Evolutionary conservation across 2,797 vertebrate species (phyloP), one percentile per base, ranked within the genome.

Genomic region (Uromys caudimaculatus): DNA sequence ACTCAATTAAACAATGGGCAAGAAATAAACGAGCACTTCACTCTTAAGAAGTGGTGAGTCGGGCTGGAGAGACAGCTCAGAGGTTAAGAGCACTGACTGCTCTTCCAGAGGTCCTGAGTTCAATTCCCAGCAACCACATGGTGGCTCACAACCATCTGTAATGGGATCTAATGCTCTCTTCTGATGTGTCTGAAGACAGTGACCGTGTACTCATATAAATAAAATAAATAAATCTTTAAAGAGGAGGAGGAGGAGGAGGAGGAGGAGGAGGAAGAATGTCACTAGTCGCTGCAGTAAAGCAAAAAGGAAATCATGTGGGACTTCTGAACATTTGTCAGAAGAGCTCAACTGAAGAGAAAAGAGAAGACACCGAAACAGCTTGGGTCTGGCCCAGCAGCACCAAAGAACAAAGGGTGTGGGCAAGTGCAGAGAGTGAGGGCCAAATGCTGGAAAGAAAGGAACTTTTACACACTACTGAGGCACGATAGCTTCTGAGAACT

Each of bases 1-100:
- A 69, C 9, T 32, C 78, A 84, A 58, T 10, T 91, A 60, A 90
- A 93, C 94, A 93, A 88, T 64, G 23, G 11, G 38, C 76, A 87
- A 12, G 79, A 58, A 5, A 44, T 52, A 11, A 86, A 95, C 0
- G 54, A 47, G 7, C 0, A 67, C 32, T 67, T 89, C 7, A 60
- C 27, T 11, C 58, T 54, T 47, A 23, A 16, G 19, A 75, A 92
- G 87, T 50, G 73, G 38, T 52, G 52, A 52, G 52, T 52, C 44
- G 44, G 44, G 44, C 44, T 44, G 44, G 44, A 44, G 44, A 44
- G 44, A 44, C 6, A 6, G 44, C 44, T 44, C 44, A 44, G 44
- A 3, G 44, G 44, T 44, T 44, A 44, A 44, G 44, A 44, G 44
- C 44, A 44, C 44, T 44, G 44, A 44, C 44, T 44, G 44, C 44